A percentile compares a stretch with the other conserved stretches of the same genome.
These are phyloP conservation scores for Cryptoblepharus egeriae DNA, from an alignment of 2,797 vertebrate genomes.

Conservation along the genomic window DNA sequence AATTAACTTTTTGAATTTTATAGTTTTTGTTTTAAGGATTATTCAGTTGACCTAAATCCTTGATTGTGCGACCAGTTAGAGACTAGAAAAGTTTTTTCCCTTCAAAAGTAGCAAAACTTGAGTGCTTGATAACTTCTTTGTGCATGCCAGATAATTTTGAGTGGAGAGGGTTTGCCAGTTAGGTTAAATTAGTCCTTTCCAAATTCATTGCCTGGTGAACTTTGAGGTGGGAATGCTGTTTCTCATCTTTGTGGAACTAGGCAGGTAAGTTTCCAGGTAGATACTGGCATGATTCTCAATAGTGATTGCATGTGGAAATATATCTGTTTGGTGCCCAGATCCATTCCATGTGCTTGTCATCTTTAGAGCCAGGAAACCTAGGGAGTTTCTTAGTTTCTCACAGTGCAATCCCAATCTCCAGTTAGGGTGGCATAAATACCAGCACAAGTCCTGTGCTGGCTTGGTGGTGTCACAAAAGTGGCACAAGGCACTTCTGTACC, in stretches of 20 bases:
- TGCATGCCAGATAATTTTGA: too few species aligned
- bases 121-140: too few species aligned
- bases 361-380: neutral
- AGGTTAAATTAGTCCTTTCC: neutral
- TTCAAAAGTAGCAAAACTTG: too few species aligned
- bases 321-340: neutral
- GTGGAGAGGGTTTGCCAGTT: neutral
- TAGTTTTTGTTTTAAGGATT: neutral
- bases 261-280: neutral
- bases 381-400: neutral
- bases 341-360: neutral
- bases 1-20: neutral
- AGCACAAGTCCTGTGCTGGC: too few species aligned
- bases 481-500: too few species aligned
- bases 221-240: too few species aligned
- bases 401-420: too few species aligned
- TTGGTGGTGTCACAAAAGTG: too few species aligned
- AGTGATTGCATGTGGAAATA: too few species aligned
- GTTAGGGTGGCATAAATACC: too few species aligned
- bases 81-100: neutral
- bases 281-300: neutral
- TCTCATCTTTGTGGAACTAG: neutral
- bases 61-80: neutral
- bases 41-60: too few species aligned
- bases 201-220: neutral